Conservation (phyloP, 2,888 invertebrate species). For the Therioaphis trifolii region DNA sequence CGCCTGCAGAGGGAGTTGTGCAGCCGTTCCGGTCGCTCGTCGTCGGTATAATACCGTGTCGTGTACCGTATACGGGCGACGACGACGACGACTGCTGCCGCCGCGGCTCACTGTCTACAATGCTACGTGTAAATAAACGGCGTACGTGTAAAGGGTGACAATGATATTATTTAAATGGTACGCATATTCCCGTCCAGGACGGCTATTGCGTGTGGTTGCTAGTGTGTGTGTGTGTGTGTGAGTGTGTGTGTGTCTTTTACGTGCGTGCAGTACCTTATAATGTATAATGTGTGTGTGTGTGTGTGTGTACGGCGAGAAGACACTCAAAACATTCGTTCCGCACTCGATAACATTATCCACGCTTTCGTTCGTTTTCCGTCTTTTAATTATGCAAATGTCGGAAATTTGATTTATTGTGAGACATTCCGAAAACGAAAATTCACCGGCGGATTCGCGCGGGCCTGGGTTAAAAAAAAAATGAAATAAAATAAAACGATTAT, state of each 20-base stretch:
- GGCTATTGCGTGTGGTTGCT: neutral
- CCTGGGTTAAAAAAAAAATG: no score
- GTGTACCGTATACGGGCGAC: no score
- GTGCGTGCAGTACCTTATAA: no score
- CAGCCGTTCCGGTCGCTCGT: no score
- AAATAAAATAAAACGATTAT: neutral
- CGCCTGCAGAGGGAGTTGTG: no score
- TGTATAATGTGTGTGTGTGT: no score
- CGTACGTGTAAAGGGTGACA: conserved; percentile 9
- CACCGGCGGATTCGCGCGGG: conserved; percentile 14
- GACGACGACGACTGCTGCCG: no score
- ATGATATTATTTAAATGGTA: conserved; percentile 37
- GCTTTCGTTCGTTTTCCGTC: conserved; percentile 30
- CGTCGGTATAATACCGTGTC: no score
- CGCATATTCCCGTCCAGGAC: neutral
- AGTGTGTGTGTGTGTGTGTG: neutral
- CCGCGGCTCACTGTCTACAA: no score
- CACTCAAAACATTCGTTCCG: conserved; percentile 62
- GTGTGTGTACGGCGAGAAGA: neutral
- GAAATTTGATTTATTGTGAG: conserved; percentile 60
- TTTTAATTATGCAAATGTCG: conserved; percentile 40
- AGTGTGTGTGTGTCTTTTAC: no score
- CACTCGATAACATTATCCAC: conserved; percentile 62
- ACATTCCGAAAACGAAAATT: conserved; percentile 45
- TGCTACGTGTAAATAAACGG: no score